These are phyloP conservation scores for Takifugu bimaculatus DNA, from an alignment of 2,113 vertebrate species.

Conservation along the genomic window DNA sequence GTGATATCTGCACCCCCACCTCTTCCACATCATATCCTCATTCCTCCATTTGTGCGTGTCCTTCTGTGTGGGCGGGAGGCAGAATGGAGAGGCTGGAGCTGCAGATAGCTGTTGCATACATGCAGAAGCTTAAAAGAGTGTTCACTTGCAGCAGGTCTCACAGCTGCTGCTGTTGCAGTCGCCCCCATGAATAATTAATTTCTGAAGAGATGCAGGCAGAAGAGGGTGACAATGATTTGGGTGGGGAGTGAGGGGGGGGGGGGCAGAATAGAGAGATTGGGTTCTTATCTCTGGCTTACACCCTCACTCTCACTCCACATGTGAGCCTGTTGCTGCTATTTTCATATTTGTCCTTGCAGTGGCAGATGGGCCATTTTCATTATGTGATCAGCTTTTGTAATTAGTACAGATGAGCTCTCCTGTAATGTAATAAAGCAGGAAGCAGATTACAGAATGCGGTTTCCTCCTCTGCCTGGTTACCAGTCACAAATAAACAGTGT, in stretches of 20 bases:
- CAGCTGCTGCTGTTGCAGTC: neutral
- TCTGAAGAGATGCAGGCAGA: conserved; percentile 25
- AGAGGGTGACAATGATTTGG: conserved; percentile 18
- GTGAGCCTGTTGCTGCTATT: neutral
- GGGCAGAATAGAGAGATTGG: conserved; percentile 9
- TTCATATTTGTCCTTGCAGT: neutral
- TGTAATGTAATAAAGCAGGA: conserved; percentile 5
- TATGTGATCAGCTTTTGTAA: conserved; percentile 39
- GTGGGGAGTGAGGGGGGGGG: conserved; percentile 9
- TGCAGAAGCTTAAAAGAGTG: neutral
- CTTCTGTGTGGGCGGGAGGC: conserved; percentile 8
- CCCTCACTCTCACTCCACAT: neutral
- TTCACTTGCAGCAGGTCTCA: neutral
- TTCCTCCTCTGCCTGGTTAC: neutral
- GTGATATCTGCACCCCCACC: conserved; percentile 6
- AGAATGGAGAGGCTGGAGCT: neutral
- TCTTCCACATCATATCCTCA: conserved; percentile 3
- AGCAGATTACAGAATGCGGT: neutral
- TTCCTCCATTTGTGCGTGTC: conserved; percentile 1
- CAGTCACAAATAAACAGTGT: neutral
- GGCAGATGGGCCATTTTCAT: conserved; percentile 35
- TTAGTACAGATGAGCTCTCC: conserved; percentile 28
- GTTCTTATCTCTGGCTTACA: conserved; percentile 5
- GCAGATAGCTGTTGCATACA: neutral
- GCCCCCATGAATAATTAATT: conserved; percentile 62